Evolutionary conservation across 1,140 invertebrate genomes (phyloP).

Genomic region (Drosophila lowei): DNA sequence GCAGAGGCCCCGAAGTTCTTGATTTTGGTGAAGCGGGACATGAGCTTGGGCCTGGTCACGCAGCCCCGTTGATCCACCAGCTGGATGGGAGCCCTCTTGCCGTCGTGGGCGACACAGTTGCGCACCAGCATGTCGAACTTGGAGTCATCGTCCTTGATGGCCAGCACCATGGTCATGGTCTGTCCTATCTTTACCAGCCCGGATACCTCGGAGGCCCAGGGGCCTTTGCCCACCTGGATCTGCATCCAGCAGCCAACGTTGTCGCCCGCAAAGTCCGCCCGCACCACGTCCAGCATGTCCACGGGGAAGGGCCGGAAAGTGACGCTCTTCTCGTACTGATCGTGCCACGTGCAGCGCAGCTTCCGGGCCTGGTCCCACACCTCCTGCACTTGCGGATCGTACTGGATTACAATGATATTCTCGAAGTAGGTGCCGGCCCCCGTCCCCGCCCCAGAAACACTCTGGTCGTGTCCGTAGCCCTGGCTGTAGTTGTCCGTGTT

Average conservation of each 20-base stretch:
- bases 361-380: slow-evolving; percentile 98
- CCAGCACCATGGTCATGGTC: slow-evolving; percentile 98
- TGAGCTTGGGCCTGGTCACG: slow-evolving; percentile 94
- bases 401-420: slow-evolving; percentile 97
- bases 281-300: slow-evolving; percentile 96
- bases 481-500: slow-evolving; percentile 95
- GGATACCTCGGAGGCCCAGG: slow-evolving; percentile 97
- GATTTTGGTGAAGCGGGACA: slow-evolving; percentile 97
- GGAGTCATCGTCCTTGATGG: slow-evolving; percentile 97
- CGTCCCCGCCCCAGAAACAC: slow-evolving; percentile 79
- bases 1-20: slow-evolving; percentile 97
- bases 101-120: slow-evolving; percentile 97
- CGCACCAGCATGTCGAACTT: slow-evolving; percentile 98
- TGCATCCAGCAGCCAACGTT: slow-evolving; percentile 98
- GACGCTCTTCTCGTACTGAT: slow-evolving; percentile 97
- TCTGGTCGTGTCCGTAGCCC: slow-evolving; percentile 89
- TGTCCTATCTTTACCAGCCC: slow-evolving; percentile 97
- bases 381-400: slow-evolving; percentile 97
- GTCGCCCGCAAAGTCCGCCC: slow-evolving; percentile 96
- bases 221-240: slow-evolving; percentile 96
- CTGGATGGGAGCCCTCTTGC: slow-evolving; percentile 96
- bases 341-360: slow-evolving; percentile 96
- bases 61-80: slow-evolving; percentile 96
- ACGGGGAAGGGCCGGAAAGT: slow-evolving; percentile 97
- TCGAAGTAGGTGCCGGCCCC: slow-evolving; percentile 96